Evolutionary conservation across 2,888 invertebrate genomes (phyloP), one percentile per base, ranked within the genome.

Genomic region (Protula sp.): DNA sequence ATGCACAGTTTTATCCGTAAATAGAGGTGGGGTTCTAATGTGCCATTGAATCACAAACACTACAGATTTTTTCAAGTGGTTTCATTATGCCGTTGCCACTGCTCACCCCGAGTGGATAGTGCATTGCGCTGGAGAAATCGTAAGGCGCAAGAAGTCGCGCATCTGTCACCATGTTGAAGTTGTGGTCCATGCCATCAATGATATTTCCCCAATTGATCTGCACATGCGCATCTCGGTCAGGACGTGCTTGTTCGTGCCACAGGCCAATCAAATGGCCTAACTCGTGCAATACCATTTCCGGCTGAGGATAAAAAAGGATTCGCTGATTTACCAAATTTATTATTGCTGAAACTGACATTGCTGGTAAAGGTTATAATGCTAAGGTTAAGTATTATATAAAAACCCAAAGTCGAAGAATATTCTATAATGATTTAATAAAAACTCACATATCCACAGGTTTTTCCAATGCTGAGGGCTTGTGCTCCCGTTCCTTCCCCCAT

Each of bases 71-170:
- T n/a, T n/a, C n/a, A n/a, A n/a, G n/a, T n/a, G n/a, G n/a, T n/a
- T n/a, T n/a, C n/a, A n/a, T n/a, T n/a, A n/a, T n/a, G n/a, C n/a
- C n/a, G n/a, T n/a, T n/a, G n/a, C n/a, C n/a, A n/a, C n/a, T n/a
- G n/a, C n/a, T n/a, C 38, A 66, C 66, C 57, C 53, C 61, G 14
- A 57, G 51, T 2, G 48, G 51, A 47, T 67, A 67, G 48, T 67
- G 67, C 65, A 66, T 67, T 30, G 63, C 55, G 22, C 65, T 66
- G n/a, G 61, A 59, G 48, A 66, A 56, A 47, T 67, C 67, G 29
- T 67, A 67, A 1, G 67, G 67, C n/a, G 61, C 58, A 27, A 65
- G 55, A 3, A 66, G 55, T 2, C 60, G 31, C 50, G 61, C 58
- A 14, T 38, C 26, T 22, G n/a, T 27, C 54, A 54, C 55, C 30